Percentiles rank a stretch among this genome's conserved stretches.
phyloP scores from a whole-genome alignment of 1,140 invertebrate genomes.

The Vanessa tameamea region DNA sequence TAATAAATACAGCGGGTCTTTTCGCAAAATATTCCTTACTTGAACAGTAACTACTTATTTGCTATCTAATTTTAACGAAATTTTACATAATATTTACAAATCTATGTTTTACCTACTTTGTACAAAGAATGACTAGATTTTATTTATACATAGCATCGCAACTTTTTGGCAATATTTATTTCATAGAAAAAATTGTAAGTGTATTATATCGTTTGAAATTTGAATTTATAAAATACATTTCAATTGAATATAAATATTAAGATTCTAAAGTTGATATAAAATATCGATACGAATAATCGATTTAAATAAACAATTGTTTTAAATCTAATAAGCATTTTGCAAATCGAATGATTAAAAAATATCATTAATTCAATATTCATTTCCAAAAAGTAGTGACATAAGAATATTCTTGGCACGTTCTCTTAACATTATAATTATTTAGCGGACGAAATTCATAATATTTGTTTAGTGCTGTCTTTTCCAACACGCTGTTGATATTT shows the following conservation, averaged over 20 bases:
- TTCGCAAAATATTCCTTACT: constrained; percentile 49
- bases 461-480: constrained; percentile 32
- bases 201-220: no score
- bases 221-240: neutral
- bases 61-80: constrained; percentile 50
- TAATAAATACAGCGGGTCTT: constrained; percentile 51
- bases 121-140: constrained; percentile 77
- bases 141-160: constrained; percentile 49
- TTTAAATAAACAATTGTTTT: constrained; percentile 3
- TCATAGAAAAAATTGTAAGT: neutral
- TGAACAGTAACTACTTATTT: constrained; percentile 47
- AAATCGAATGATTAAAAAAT: no score
- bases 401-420: constrained; percentile 30
- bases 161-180: constrained; percentile 36
- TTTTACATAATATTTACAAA: constrained; percentile 66
- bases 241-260: neutral
- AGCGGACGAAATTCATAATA: constrained; percentile 58
- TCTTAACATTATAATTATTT: constrained; percentile 43
- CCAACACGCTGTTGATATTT: constrained; percentile 31
- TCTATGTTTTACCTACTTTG: constrained; percentile 63
- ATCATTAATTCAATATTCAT: neutral
- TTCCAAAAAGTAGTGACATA: constrained; percentile 19
- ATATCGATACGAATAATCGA: constrained; percentile 7
- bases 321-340: neutral
- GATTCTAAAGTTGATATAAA: neutral